Evolutionary conservation across 2,797 vertebrate species (phyloP).

Genomic region (Hippoglossus hippoglossus): DNA sequence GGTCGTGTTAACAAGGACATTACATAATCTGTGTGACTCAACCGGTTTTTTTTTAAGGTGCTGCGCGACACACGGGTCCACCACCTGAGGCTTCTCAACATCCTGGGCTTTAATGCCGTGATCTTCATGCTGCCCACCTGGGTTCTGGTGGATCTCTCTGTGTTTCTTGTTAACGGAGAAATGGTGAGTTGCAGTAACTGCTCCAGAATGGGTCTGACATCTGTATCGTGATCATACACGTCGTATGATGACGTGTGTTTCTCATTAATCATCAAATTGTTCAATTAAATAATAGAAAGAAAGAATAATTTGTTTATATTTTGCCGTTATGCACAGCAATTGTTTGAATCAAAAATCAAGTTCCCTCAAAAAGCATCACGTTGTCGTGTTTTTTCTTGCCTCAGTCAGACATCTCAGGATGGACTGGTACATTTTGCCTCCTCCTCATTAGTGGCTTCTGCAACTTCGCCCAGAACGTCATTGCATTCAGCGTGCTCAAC

Average conservation of each 20-base stretch:
- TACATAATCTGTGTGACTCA: background rate
- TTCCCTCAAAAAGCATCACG: background rate
- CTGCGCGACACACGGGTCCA: constrained; percentile 93
- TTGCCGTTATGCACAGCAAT: too few species aligned
- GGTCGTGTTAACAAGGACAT: background rate
- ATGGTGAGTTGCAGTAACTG: constrained; percentile 84
- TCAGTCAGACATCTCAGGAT: constrained; percentile 86
- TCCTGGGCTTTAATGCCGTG: constrained; percentile 94
- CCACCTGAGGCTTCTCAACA: constrained; percentile 93
- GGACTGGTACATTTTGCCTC: constrained; percentile 91
- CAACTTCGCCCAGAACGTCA: constrained; percentile 98
- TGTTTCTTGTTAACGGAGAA: constrained; percentile 94
- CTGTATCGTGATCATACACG: too few species aligned
- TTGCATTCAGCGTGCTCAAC: constrained; percentile 97
- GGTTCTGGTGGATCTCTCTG: constrained; percentile 95
- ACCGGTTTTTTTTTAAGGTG: constrained; percentile 80
- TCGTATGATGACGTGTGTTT: too few species aligned
- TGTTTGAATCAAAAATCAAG: background rate
- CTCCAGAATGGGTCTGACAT: background rate
- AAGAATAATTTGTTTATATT: too few species aligned
- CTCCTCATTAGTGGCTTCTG: constrained; percentile 96
- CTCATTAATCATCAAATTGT: too few species aligned
- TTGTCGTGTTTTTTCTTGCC: background rate
- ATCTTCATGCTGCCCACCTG: constrained; percentile 99
- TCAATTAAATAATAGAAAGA: too few species aligned